Base-by-base conservation (phyloP, 92 coral and sea anemone genomes). In the Micromussa lordhowensis region DNA sequence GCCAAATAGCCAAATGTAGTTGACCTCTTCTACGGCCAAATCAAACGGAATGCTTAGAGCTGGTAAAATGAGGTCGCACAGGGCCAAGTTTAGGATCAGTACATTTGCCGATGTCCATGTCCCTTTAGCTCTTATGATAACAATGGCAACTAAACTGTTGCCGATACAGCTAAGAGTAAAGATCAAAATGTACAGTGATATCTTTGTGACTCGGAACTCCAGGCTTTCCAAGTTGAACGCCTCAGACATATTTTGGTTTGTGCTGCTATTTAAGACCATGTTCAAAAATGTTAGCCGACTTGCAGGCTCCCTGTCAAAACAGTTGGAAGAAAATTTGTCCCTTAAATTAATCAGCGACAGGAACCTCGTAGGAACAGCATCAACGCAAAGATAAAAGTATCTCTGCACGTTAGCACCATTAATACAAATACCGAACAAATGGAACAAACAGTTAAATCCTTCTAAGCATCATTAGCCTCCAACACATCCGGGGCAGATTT, bases 21-120 rank as follows among this genome's bases (percentile, higher is more conserved):
- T 61, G 21, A 76, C 84, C 54, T 92, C 92, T 44, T 96, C 95
- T 7, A 96, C 68, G 31, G 94, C 96, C 21, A 96, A 61, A 77
- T 96, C 98, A 77, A 96, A 90, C 15, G 98, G 98, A 72, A 96
- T 96, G 57, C 96, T 96, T 21, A 94, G 70, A 64, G 93, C 57
- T 22, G 98, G 95, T 5, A 91, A 73, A 22, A 94, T 35, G 31
- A 96, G 89, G 84, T 96, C 98, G 69, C 96, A 94, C 21, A 96
- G 10, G 15, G 98, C 98, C 15, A 96, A 78, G 80, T 92, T 92
- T 3, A 94, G 80, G 6, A 96, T 94, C 24, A 96, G 86, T 38
- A 91, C 80, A 66, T 96, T 96, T 5, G 96, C 89, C 26, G 91
- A 84, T 28, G 93, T 88, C 26, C 98, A 72, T 91, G 92, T 88